These are phyloP conservation scores for Caenorhabditis remanei DNA, from an alignment of 1,140 invertebrate species.

Conservation along the genomic window DNA sequence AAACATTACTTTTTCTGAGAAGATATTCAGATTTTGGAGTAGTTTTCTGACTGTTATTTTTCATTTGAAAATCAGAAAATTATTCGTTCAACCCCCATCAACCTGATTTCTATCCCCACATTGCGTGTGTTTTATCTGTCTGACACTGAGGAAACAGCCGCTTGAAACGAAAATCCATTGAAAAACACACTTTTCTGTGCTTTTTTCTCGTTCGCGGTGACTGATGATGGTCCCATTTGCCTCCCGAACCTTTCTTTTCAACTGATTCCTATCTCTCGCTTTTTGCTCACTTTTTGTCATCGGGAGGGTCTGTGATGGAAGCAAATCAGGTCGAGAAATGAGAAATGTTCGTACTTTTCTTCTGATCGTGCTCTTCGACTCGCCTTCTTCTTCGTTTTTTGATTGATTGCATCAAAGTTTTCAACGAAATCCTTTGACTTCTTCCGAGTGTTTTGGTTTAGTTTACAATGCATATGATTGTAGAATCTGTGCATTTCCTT, in stretches of 20 bases:
- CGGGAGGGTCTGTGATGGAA: not conserved
- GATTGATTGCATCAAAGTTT: constrained; percentile 2
- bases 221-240: constrained; percentile 43
- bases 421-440: not conserved
- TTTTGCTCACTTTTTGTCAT: constrained; percentile 25
- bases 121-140: constrained; percentile 39
- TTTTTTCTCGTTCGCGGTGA: constrained; percentile 44
- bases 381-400: not conserved
- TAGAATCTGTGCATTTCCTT: not conserved
- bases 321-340: constrained; percentile 31
- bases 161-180: not conserved
- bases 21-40: too few relatives aligned
- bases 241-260: constrained; percentile 32
- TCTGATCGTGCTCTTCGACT: not conserved
- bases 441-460: not conserved
- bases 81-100: not conserved
- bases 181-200: not conserved
- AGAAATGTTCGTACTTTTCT: constrained; percentile 45
- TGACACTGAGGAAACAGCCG: constrained; percentile 27
- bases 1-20: not conserved
- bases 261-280: constrained; percentile 19
- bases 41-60: too few relatives aligned
- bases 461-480: not conserved
- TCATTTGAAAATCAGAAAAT: too few relatives aligned
- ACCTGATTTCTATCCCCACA: not conserved